Evolutionary conservation across 2,797 vertebrate species (phyloP).

Genomic region (Sebastes trivittatus): DNA sequence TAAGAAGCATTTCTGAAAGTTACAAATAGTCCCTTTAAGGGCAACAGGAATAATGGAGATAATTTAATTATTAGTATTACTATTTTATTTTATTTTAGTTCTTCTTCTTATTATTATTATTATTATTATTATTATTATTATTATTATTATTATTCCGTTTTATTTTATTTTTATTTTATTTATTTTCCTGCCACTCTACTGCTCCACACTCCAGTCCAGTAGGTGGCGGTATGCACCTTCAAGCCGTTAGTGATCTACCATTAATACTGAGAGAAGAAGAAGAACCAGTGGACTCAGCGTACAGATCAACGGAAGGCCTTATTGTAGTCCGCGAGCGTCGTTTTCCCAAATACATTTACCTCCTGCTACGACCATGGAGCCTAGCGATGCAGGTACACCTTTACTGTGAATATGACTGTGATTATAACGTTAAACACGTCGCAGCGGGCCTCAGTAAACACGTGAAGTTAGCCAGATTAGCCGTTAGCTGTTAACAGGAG

Average conservation of each 20-base stretch:
- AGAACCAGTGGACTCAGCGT: not conserved
- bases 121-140: too few species aligned
- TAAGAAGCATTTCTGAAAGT: too few species aligned
- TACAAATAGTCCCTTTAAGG: too few species aligned
- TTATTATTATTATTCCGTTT: too few species aligned
- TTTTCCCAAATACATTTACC: not conserved
- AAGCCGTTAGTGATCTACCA: not conserved
- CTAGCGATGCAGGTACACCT: constrained; percentile 63
- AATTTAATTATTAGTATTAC: too few species aligned
- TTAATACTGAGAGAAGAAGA: not conserved
- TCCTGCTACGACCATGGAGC: constrained; percentile 65
- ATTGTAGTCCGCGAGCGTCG: not conserved
- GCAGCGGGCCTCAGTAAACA: not conserved
- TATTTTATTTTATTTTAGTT: too few species aligned
- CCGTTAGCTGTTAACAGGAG: not conserved
- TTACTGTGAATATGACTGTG: not conserved
- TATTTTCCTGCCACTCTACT: too few species aligned
- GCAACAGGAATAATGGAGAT: too few species aligned
- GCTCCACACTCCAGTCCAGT: fast-evolving
- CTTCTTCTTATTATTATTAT: too few species aligned
- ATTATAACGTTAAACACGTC: not conserved
- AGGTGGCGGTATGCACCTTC: not conserved
- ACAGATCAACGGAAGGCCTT: not conserved
- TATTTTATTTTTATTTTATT: too few species aligned
- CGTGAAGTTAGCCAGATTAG: not conserved